Evolutionary conservation across 1,140 invertebrate species (phyloP).

Genomic region (Sycobia sp.): DNA sequence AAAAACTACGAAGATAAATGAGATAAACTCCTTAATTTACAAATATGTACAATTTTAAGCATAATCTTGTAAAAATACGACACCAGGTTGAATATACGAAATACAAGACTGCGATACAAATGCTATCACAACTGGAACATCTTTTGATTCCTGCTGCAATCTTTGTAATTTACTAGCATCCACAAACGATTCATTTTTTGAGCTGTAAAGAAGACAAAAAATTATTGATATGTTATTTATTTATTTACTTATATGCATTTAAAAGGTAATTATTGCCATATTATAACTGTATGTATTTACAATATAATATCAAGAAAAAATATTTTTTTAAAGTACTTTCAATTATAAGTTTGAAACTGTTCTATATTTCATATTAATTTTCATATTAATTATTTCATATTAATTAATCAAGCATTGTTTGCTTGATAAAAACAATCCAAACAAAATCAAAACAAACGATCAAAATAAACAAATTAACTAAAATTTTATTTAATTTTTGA

Average conservation of each 20-base stretch:
- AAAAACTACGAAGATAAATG: no score
- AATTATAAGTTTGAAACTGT: no score
- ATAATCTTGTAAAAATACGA: conserved; percentile 46
- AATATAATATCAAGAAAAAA: neutral
- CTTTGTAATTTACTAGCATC: conserved; percentile 50
- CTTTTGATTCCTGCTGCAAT: conserved; percentile 46
- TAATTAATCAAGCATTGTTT: neutral
- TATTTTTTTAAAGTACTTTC: no score
- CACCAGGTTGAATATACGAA: conserved; percentile 48
- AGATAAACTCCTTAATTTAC: conserved; percentile 10
- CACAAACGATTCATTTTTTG: conserved; percentile 37
- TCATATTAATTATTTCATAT: neutral
- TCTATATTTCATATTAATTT: neutral
- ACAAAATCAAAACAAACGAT: no score
- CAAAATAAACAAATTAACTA: no score
- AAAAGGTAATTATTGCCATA: no score
- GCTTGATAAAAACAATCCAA: neutral
- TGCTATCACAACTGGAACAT: conserved; percentile 45
- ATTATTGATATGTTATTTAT: conserved; percentile 10
- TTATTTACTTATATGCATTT: no score
- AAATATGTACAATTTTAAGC: conserved; percentile 35
- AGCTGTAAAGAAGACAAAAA: conserved; percentile 37
- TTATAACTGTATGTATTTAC: no score
- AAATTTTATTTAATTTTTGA: no score
- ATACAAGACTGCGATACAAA: conserved; percentile 46